Evolutionary conservation across 2,113 vertebrate genomes (phyloP).

Genomic region (Cynocephalus volans): DNA sequence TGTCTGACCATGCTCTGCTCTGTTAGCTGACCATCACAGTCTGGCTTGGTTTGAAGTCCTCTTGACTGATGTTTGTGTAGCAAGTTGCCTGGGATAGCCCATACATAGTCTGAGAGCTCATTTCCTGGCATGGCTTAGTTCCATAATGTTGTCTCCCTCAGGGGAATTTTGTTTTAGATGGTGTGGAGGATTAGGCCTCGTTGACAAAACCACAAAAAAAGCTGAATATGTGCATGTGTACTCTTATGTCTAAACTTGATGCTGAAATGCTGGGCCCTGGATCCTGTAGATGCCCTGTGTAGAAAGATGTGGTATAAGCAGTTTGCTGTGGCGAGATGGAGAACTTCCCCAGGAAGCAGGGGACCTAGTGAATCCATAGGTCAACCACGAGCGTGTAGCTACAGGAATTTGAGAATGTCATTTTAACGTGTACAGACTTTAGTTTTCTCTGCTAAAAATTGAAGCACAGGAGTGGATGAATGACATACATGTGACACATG

Average conservation of each 20-base stretch:
- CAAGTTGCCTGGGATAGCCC: background rate
- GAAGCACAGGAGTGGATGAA: background rate
- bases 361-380: no score
- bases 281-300: background rate
- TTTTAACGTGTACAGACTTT: background rate
- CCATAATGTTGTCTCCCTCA: background rate
- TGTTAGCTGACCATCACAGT: background rate
- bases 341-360: background rate
- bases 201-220: background rate
- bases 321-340: background rate
- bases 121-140: background rate
- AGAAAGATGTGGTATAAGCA: background rate
- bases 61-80: background rate
- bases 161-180: background rate
- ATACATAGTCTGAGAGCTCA: background rate
- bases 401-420: background rate
- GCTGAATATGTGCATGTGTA: background rate
- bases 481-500: background rate
- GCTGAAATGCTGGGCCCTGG: background rate
- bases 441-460: background rate
- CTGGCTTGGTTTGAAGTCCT: background rate
- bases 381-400: background rate
- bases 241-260: background rate
- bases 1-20: no score
- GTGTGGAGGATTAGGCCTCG: background rate